These are phyloP conservation scores for Cryptophagus acutangulus DNA, from an alignment of 2,888 invertebrate species.

Conservation along the genomic window DNA sequence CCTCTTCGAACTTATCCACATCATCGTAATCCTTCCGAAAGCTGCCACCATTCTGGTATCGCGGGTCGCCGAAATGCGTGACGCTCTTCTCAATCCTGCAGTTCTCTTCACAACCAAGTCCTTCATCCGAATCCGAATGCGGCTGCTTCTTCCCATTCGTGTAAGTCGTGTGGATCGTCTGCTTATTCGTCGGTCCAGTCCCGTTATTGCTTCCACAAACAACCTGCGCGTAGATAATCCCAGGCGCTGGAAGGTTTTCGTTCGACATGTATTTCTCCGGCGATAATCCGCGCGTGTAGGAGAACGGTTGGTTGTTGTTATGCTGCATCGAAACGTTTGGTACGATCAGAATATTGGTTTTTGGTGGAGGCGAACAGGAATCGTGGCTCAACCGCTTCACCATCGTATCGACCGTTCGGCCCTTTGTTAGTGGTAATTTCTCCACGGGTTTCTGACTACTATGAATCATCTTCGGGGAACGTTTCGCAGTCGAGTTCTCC, in stretches of 20 bases:
- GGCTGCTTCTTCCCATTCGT: constrained; percentile 48
- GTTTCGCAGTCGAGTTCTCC: constrained; percentile 39
- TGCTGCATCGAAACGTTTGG: constrained; percentile 58
- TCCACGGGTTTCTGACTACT: constrained; percentile 68
- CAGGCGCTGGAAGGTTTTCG: constrained; percentile 40
- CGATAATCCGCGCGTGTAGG: constrained; percentile 63
- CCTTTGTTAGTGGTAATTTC: constrained; percentile 64
- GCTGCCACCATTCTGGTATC: constrained; percentile 23
- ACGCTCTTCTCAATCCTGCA: constrained; percentile 42
- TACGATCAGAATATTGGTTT: constrained; percentile 53
- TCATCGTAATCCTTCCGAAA: constrained; percentile 49
- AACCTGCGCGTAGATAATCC: constrained; percentile 74
- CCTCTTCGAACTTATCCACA: constrained; percentile 48
- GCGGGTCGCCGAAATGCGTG: constrained; percentile 50
- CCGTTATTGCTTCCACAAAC: constrained; percentile 51
- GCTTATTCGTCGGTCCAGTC: constrained; percentile 40
- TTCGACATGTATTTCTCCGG: constrained; percentile 39
- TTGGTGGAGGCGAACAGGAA: constrained; percentile 61
- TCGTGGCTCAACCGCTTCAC: constrained; percentile 71
- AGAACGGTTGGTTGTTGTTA: constrained; percentile 75
- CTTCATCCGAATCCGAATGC: constrained; percentile 74
- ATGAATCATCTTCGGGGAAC: constrained; percentile 58
- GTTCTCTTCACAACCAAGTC: constrained; percentile 66
- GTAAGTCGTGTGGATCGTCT: constrained; percentile 54
- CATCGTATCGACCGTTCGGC: constrained; percentile 70